Evolutionary conservation across 1,140 invertebrate genomes (phyloP), one percentile per base, ranked within the genome.

Genomic region (Neodiprion fabricii): DNA sequence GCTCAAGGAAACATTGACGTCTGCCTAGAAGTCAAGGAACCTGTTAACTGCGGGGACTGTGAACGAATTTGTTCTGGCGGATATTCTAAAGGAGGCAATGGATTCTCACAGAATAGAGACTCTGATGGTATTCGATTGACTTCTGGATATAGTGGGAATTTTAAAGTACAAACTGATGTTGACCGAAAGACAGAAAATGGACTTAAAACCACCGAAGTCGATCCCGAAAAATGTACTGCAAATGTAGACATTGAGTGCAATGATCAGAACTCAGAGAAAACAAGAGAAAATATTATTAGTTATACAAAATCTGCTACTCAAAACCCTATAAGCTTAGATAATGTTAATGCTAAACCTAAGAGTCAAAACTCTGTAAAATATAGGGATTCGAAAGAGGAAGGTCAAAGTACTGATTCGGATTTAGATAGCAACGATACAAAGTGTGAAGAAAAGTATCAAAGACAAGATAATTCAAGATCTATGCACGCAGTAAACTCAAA

Each of bases 21-120:
- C 10, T 88, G 87, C 65, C 71, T 86, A 47, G 87, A 89, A 47
- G 87, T 84, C 0, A 87, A 88, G 48, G 87, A 88, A 50, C 83
- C 86, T 1, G 73, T 87, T 2, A 84, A 79, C 48, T 88, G 86
- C 48, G 80, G 81, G 0, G 88, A 89, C 71, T 89, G 88, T 53
- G 88, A 89, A 70, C 79, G 85, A 1, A 82, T 88, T 14, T 89
- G 88, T 71, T 87, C 88, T 0, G 85, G 86, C 0, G 84, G 85
- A 9, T 75, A 40, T 71, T 40, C 70, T 23, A 69, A 69, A 23
- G 61, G 21, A 21, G 7, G 61, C 7, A 21, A 66, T n/a, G 4
- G 21, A 66, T 14, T 21, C 21, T 14, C 21, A 21, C 11, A 47
- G 23, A 69, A n/a, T 69, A 12, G 21, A 7, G 68, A 28, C 12